Base-by-base conservation (phyloP, 1,140 invertebrate genomes). In the Ooceraea biroi region DNA sequence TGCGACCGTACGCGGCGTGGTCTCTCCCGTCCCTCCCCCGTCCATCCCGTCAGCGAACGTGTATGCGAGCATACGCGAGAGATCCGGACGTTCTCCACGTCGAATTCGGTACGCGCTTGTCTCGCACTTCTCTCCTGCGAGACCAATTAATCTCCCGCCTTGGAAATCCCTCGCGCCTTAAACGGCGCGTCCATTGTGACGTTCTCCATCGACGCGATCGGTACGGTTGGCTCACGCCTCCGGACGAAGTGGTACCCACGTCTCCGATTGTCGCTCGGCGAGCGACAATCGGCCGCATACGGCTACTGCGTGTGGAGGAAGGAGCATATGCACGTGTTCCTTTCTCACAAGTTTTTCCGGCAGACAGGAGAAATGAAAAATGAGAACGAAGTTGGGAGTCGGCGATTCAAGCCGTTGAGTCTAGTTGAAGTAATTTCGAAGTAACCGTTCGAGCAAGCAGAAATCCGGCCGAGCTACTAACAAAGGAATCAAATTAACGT, bases 71-170 rank as follows among this genome's bases (percentile, higher is more conserved):
- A 72, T 36, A 82, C 36, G 46, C 66, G 22, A 60, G 63, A 78
- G 65, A 69, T 78, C 48, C 44, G n/a, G 36, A 48, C 63, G 57
- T 44, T 25, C 17, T 46, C 14, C 25, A 61, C 36, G 52, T 61
- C 85, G 82, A 87, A 86, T 84, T 87, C 82, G 36, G 68, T 36
- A 55, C 63, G 36, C 71, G 63, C 77, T 30, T 72, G 22, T 57
- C 52, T 22, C 22, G 68, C 80, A 36, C 82, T 60, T 69, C 87
- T 72, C 77, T 89, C 84, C 88, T 73, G 88, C 88, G 86, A 36
- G 36, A 91, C 90, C 91, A 92, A 93, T 93, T 93, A 93, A 93
- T 93, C 92, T 90, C 85, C n/a, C 69, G 46, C 63, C 55, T 84
- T 84, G 77, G 69, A 89, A 90, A 90, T 87, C 85, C 86, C 69